These are phyloP conservation scores for Mystacides longicornis DNA, from an alignment of 2,888 invertebrate species.

Conservation along the genomic window DNA sequence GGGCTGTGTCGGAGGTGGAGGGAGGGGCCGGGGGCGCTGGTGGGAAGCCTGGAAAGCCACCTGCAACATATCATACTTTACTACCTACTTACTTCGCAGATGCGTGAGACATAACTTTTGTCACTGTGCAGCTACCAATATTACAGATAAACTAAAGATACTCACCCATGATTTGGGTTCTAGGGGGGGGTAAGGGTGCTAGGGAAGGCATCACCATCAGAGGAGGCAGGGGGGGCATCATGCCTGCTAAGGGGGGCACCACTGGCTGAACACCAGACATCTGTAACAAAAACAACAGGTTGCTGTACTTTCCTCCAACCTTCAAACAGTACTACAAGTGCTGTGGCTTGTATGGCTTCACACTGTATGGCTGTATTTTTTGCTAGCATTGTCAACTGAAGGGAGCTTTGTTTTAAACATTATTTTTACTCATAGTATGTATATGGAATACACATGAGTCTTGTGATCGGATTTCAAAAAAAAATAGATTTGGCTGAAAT, in stretches of 20 bases:
- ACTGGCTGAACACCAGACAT: slow-evolving; percentile 31
- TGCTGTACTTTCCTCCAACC: no score
- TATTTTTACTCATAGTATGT: background rate
- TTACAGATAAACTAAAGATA: slow-evolving; percentile 15
- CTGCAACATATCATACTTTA: no score
- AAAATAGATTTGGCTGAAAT: no score
- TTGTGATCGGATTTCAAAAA: no score
- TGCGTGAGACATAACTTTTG: no score
- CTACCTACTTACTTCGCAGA: no score
- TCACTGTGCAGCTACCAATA: no score
- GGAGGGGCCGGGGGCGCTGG: slow-evolving; percentile 22
- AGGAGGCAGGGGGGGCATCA: slow-evolving; percentile 23
- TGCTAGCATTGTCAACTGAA: no score
- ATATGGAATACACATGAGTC: no score
- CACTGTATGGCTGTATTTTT: no score
- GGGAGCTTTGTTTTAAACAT: background rate
- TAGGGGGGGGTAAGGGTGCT: slow-evolving; percentile 18
- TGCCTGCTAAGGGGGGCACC: slow-evolving; percentile 29
- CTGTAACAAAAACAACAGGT: slow-evolving; percentile 1
- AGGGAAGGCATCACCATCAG: slow-evolving; percentile 27
- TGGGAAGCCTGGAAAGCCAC: slow-evolving; percentile 16
- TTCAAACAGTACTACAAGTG: no score
- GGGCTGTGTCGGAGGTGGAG: slow-evolving; percentile 30
- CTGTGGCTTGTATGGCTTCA: no score
- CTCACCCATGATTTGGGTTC: slow-evolving; percentile 39